Conservation (phyloP, 1,140 invertebrate genomes). For the Zaprionus ornatus region DNA sequence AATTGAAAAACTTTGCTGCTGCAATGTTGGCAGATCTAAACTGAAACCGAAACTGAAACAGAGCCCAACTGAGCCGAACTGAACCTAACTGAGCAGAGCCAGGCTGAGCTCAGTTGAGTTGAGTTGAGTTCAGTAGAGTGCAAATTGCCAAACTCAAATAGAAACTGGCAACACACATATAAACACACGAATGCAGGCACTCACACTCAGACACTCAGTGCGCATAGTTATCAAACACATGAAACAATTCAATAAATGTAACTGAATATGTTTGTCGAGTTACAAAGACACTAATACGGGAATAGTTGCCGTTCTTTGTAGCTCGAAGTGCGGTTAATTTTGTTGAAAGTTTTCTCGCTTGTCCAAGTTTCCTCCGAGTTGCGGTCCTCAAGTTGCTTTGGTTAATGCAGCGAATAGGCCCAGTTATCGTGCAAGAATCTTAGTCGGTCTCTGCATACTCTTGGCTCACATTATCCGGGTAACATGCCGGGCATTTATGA, state of each 20-base stretch:
- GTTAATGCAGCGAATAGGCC: conserved; percentile 38
- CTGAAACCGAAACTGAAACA: conserved; percentile 23
- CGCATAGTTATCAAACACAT: conserved; percentile 64
- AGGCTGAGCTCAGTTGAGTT: neutral
- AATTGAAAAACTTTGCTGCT: conserved; percentile 74
- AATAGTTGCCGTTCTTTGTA: conserved; percentile 34
- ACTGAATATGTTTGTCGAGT: conserved; percentile 51
- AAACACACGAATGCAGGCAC: neutral
- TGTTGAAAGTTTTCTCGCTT: conserved; percentile 46
- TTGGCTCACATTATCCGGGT: conserved; percentile 5
- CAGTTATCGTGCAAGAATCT: conserved; percentile 14
- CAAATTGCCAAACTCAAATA: conserved; percentile 55
- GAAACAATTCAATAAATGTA: conserved; percentile 73
- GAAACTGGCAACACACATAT: conserved; percentile 7
- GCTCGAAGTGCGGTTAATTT: conserved; percentile 62
- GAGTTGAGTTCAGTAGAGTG: conserved; percentile 22
- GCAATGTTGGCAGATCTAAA: conserved; percentile 31
- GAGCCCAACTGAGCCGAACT: conserved; percentile 23
- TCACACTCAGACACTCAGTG: conserved; percentile 1
- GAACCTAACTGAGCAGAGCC: neutral
- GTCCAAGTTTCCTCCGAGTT: conserved; percentile 50
- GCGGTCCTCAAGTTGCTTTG: conserved; percentile 33
- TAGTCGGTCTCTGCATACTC: conserved; percentile 16
- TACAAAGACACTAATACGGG: conserved; percentile 33
- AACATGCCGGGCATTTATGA: conserved; percentile 45